phyloP scores from a whole-genome alignment of 2,113 vertebrate species.

The Nerophis lumbriciformis region DNA sequence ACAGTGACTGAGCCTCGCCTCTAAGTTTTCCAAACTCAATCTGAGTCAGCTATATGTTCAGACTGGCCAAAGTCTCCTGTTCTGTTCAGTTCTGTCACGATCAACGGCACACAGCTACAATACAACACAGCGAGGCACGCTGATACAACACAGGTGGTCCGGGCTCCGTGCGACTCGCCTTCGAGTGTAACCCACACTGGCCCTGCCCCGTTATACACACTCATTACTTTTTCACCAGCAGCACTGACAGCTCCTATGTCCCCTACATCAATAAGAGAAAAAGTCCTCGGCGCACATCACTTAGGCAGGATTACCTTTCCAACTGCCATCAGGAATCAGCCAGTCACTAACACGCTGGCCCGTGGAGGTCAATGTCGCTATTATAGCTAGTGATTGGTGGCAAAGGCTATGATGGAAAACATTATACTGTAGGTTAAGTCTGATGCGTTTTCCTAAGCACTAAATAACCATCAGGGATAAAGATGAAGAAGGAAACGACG shows the following conservation, averaged over 20 bases:
- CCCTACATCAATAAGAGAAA: slow-evolving; percentile 67
- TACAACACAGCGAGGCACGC: neutral
- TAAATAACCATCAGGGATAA: neutral
- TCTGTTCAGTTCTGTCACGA: slow-evolving; percentile 6
- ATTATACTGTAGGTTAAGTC: no score
- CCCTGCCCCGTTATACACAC: slow-evolving; percentile 59
- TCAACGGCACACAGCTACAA: slow-evolving; percentile 15
- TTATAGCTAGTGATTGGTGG: neutral
- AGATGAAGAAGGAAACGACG: no score
- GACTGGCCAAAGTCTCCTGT: slow-evolving; percentile 11
- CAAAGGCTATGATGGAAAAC: no score
- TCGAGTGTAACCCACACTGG: slow-evolving; percentile 60
- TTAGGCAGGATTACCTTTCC: slow-evolving; percentile 56
- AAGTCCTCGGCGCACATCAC: slow-evolving; percentile 23
- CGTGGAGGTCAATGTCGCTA: slow-evolving; percentile 2
- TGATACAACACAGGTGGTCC: slow-evolving; percentile 10
- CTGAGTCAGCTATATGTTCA: slow-evolving; percentile 15
- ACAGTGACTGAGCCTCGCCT: neutral
- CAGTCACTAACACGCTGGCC: slow-evolving; percentile 12
- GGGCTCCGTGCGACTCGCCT: slow-evolving; percentile 15
- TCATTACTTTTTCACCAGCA: slow-evolving; percentile 76
- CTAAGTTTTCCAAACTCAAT: slow-evolving; percentile 23
- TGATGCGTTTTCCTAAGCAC: no score
- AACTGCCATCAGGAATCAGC: slow-evolving; percentile 31
- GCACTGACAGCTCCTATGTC: slow-evolving; percentile 72